Base-by-base conservation (phyloP, 1,140 invertebrate genomes). In the Hyposmocoma kahamanoa region DNA sequence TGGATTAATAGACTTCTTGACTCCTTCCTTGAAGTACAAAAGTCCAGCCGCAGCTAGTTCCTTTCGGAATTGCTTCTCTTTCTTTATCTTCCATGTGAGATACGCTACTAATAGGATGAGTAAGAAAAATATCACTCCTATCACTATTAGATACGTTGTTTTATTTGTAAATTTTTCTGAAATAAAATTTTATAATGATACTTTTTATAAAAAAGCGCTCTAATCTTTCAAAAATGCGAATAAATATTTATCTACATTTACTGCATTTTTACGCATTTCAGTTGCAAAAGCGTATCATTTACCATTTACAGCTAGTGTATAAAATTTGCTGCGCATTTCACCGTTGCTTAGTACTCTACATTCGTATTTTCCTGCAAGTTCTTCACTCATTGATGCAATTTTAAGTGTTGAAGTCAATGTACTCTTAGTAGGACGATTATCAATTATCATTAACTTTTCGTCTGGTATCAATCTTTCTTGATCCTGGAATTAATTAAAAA, bases 1-100 rank as follows among this genome's bases (percentile, higher is more conserved):
- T 0, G 95, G 95, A 88, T 98, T 98, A 6, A 97, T 88, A 36
- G 92, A 93, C 42, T 92, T 93, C 5, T 93, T 74, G 6, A 91
- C 90, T 0, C 95, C 95, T 69, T 94, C 90, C 56, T 93, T 92
- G 62, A 96, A 96, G 56, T 95, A 90, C 51, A 89, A 84, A 24
- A 95, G 72, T 10, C 92, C 93, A 20, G 90, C 90, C 30, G 87
- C 87, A 42, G 90, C 89, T 13, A 94, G 66, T 63, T 92, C 87
- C 24, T 89, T 89, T 44, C 88, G 84, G 55, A 92, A 86, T 72
- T 89, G 86, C 72, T 87, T 90, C 62, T 91, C 90, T 51, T 90
- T 90, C 21, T 79, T 83, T 17, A 90, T 72, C 62, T 88, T 91
- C 51, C 88, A 87, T 0, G 77, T 74, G 21, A 89, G 76, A 53